A percentile compares a stretch with the other conserved stretches of the same genome.
Evolutionary conservation across 2,888 invertebrate genomes (phyloP).

Genomic region (Ecdyonurus torrentis): DNA sequence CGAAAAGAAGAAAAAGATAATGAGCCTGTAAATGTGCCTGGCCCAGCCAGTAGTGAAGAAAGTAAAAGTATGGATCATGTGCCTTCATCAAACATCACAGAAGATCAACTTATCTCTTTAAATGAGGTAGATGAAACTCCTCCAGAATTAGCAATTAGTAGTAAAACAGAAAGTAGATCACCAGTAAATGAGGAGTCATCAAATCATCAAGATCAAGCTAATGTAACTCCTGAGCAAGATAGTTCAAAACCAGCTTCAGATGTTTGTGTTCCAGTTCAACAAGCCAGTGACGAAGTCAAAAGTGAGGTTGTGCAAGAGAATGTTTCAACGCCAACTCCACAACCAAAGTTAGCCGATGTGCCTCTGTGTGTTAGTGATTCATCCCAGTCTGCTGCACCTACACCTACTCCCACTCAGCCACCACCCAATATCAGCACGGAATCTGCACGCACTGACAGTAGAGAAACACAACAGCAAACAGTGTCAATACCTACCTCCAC

Average conservation of each 20-base stretch:
- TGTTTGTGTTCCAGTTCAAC: neutral
- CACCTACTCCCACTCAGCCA: neutral
- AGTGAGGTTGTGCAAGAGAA: neutral
- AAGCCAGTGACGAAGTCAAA: neutral
- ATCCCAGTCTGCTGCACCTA: neutral
- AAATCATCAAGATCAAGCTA: neutral
- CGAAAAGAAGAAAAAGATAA: conserved; percentile 23
- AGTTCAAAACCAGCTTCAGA: neutral
- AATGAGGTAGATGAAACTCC: neutral
- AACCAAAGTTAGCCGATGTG: too few relatives aligned
- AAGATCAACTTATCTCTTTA: neutral
- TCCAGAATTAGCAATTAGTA: neutral
- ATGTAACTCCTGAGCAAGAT: neutral
- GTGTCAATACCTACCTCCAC: neutral
- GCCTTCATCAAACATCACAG: neutral
- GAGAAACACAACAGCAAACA: too few relatives aligned
- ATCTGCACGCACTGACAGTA: neutral
- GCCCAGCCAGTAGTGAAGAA: neutral
- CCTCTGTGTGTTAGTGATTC: too few relatives aligned
- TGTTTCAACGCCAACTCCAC: neutral
- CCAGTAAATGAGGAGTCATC: neutral
- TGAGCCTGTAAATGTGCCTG: conserved; percentile 2
- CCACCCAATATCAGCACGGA: neutral
- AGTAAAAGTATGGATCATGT: neutral
- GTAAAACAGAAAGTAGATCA: neutral